phyloP scores from a whole-genome alignment of 2,888 invertebrate species.

The Calephelis perditalis region DNA sequence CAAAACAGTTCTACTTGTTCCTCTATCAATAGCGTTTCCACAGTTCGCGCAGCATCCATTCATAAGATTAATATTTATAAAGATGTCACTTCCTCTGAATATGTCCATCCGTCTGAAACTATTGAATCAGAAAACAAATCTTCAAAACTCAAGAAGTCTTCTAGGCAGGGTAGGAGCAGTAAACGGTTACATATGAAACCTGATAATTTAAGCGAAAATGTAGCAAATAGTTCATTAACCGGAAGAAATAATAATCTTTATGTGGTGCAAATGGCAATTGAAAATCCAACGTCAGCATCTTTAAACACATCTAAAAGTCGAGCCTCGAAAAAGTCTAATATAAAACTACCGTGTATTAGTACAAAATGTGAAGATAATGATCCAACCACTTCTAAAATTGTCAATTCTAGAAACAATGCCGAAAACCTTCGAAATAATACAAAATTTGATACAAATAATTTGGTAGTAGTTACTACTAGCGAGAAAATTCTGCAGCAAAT shows the following conservation, averaged over 20 bases:
- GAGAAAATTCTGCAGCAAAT: neutral
- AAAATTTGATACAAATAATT: neutral
- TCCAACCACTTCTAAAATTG: slow-evolving; percentile 2
- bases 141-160: slow-evolving; percentile 41
- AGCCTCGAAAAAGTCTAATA: neutral
- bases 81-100: slow-evolving; percentile 41
- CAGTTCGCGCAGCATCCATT: slow-evolving; percentile 44
- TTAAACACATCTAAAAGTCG: slow-evolving; percentile 33
- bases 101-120: slow-evolving; percentile 35
- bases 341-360: neutral
- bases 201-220: slow-evolving; percentile 29
- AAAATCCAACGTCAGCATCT: slow-evolving; percentile 32
- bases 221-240: slow-evolving; percentile 35
- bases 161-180: slow-evolving; percentile 38
- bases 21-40: slow-evolving; percentile 54
- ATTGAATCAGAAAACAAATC: slow-evolving; percentile 42
- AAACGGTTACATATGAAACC: slow-evolving; percentile 32
- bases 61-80: slow-evolving; percentile 34
- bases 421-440: neutral
- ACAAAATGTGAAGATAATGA: neutral
- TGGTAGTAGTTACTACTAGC: neutral
- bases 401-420: neutral
- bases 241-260: slow-evolving; percentile 42
- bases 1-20: slow-evolving; percentile 58
- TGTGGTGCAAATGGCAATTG: slow-evolving; percentile 42